These are phyloP conservation scores for Listronotus bonariensis DNA, from an alignment of 1,140 invertebrate genomes.

Conservation along the genomic window DNA sequence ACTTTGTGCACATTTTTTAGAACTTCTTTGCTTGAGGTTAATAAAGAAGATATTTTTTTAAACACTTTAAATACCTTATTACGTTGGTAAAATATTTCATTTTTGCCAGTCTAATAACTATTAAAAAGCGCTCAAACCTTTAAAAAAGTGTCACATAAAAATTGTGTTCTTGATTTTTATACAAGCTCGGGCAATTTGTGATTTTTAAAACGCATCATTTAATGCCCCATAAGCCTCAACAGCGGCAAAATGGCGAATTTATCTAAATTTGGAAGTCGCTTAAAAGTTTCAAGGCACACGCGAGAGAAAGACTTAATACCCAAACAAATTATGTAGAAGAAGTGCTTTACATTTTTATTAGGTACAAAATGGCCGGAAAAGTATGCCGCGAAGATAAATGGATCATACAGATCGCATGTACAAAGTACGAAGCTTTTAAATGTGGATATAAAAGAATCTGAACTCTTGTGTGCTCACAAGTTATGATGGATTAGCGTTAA, in stretches of 20 bases:
- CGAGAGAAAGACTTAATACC: conserved; percentile 48
- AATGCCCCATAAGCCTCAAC: conserved; percentile 28
- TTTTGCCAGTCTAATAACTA: too few species aligned
- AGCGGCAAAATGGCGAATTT: conserved; percentile 30
- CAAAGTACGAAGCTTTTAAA: conserved; percentile 21
- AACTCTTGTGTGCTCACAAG: conserved; percentile 25
- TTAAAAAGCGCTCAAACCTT: too few species aligned
- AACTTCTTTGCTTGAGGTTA: too few species aligned
- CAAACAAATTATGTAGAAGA: conserved; percentile 54
- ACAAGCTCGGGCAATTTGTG: conserved; percentile 3
- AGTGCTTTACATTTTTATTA: conserved; percentile 55
- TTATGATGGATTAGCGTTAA: conserved; percentile 41
- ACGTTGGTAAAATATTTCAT: too few species aligned
- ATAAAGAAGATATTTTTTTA: too few species aligned
- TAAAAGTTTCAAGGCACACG: conserved; percentile 27
- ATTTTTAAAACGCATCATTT: conserved; percentile 22
- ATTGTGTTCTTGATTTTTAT: conserved; percentile 2
- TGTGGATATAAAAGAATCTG: conserved; percentile 34
- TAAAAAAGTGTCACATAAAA: too few species aligned
- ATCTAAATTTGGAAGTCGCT: conserved; percentile 21
- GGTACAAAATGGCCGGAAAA: conserved; percentile 47
- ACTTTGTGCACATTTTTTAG: too few species aligned
- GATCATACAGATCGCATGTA: conserved; percentile 41
- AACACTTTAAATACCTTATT: too few species aligned
- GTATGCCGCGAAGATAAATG: conserved; percentile 49